phyloP scores from a whole-genome alignment of 2,888 invertebrate genomes.

The Himalopsyche anomala region DNA sequence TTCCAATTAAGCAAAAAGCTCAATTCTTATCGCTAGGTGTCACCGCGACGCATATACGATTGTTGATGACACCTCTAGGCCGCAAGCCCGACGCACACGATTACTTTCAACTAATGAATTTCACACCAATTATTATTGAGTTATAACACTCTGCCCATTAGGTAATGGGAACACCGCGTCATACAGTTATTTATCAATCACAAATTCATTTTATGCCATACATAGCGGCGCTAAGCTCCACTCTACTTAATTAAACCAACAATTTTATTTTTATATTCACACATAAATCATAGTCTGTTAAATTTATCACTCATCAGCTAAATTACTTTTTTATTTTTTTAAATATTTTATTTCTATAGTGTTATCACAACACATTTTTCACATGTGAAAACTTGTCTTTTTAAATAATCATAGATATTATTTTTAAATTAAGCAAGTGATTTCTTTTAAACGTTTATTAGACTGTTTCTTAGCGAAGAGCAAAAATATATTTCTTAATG shows the following conservation, averaged over 20 bases:
- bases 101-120: slow-evolving; percentile 18
- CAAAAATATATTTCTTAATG: not conserved
- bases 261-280: not conserved
- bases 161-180: not conserved
- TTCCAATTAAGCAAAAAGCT: slow-evolving; percentile 22
- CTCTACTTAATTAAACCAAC: slow-evolving; percentile 1
- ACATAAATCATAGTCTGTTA: not conserved
- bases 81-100: slow-evolving; percentile 10
- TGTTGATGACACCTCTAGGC: slow-evolving; percentile 10
- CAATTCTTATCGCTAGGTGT: slow-evolving; percentile 13
- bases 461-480: not conserved
- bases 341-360: not conserved
- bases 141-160: slow-evolving; percentile 4
- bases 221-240: not conserved
- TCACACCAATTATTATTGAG: slow-evolving; percentile 26
- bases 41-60: not conserved
- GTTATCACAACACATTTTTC: not conserved
- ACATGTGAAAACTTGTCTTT: not conserved
- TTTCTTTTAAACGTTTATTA: not conserved
- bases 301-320: not conserved
- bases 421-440: not conserved
- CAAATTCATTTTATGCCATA: slow-evolving; percentile 1
- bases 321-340: not conserved
- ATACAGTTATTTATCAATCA: slow-evolving; percentile 16
- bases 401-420: not conserved